Evolutionary conservation across 1,140 invertebrate genomes (phyloP), one percentile per base, ranked within the genome.

Genomic region (Drosophila ambigua): DNA sequence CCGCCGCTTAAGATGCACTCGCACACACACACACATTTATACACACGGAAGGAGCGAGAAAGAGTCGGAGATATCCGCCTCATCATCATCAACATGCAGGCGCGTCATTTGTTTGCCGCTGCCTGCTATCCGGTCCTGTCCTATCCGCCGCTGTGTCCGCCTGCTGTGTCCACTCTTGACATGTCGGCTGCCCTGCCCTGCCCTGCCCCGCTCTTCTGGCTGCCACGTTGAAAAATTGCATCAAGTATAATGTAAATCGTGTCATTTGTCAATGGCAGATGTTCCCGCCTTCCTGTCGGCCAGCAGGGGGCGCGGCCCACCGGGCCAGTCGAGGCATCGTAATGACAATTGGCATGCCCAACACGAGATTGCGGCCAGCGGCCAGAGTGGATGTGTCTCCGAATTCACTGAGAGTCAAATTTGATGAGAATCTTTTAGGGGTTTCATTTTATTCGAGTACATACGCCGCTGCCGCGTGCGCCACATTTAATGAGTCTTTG

Each of bases 241-340:
- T 77, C 62, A 69, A 87, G 79, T 75, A 65, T 87, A 82, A 90
- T 90, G 87, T 90, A 90, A 90, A 90, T 90, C 82, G 87, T 79
- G 79, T 87, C 87, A 90, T 90, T 90, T 90, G 87, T 90, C 87
- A 90, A 77, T 79, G 72, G 71, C 87, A 90, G 87, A 80, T 90
- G 87, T 69, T 83, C 41, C 51, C 52, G 35, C 58, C 35, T 62
- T 57, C 63, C 52, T 59, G 54, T 39, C 62, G 44, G 50, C 15
- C 59, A 63, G 35, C 61, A 23, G 48, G 23, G 39, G 7, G 8
- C 8, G 3, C 8, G 3, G 23, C 3, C 23, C 23, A 3, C 11
- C 44, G 46, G 43, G 13, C 8, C 8, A 49, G 24, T 45, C 65
- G 44, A 69, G 50, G 43, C 67, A 44, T 49, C 52, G 72, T 85